Percentiles rank a stretch among this genome's conserved stretches.
Conservation (phyloP, 2,888 invertebrate genomes). For the Lycaena phlaeas region DNA sequence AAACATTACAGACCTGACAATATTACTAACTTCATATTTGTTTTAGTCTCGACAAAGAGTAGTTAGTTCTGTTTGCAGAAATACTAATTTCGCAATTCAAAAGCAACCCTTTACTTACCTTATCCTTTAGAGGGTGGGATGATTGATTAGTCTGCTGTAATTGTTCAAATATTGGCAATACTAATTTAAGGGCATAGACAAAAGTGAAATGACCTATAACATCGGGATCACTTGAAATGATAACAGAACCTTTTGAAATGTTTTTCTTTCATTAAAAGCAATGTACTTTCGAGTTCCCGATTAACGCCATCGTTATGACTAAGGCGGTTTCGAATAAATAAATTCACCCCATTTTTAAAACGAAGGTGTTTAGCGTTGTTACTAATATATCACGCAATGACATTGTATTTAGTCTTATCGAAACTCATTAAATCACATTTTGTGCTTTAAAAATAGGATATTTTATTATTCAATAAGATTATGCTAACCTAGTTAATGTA, state of each 20-base stretch:
- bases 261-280: constrained; percentile 31
- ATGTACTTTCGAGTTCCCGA: constrained; percentile 5
- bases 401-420: constrained; percentile 26
- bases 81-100: constrained; percentile 21
- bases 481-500: too few species aligned
- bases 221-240: constrained; percentile 11
- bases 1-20: not conserved
- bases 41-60: constrained; percentile 7
- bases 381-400: constrained; percentile 57
- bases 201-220: not conserved
- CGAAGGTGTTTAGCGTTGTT: constrained; percentile 23
- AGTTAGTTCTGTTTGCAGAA: constrained; percentile 13
- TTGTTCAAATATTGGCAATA: constrained; percentile 44
- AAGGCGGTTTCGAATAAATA: constrained; percentile 17
- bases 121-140: constrained; percentile 29
- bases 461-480: too few species aligned
- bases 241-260: constrained; percentile 25
- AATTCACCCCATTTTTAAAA: constrained; percentile 18
- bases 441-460: not conserved
- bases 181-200: not conserved
- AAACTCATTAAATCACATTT: constrained; percentile 3
- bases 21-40: constrained; percentile 6
- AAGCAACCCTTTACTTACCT: constrained; percentile 16
- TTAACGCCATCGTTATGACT: constrained; percentile 19
- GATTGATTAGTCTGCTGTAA: constrained; percentile 46